Evolutionary conservation across 1,140 invertebrate genomes (phyloP), one percentile per base, ranked within the genome.

Genomic region (Heliconius hermathena): DNA sequence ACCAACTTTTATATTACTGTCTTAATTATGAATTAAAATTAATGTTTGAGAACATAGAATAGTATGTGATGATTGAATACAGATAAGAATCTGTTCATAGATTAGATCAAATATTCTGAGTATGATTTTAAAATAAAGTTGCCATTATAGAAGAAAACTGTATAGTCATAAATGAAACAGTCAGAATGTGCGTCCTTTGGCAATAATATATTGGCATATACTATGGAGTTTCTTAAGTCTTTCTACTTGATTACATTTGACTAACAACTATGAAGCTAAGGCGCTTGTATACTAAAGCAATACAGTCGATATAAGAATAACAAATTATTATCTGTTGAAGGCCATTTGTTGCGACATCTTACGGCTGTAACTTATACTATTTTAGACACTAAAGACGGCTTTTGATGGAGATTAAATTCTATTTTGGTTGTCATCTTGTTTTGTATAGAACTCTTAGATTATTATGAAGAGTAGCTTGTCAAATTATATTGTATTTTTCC

Each of bases 151-250:
- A 26, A 13, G 13, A 66, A 29, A 66, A 29, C 26, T 66, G 26
- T 29, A 66, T 26, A 29, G 4, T 16, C 60, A 29, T 66, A 66
- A 66, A 26, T 26, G 11, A 66, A 66, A 66, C 46, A 60, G 52
- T 60, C 52, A 73, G 71, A 76, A 54, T 79, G 81, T 76, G 81
- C 74, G 74, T 76, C 33, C 8, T 74, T 79, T 77, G 71, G 29
- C 74, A 71, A 79, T 74, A 72, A 79, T 41, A 41, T 60, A 75
- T 78, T 74, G 74, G 74, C 57, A 38, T 81, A 33, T 76, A 80
- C 38, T 60, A 78, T 22, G 60, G 60, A 66, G 60, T 46, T 46
- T 13, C 41, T 16, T 26, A 26, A 29, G 54, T 60, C 54, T 60
- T 29, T 3, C 4, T 66, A 66, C 9, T 66, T 9, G 60, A 66